Evolutionary conservation across 2,113 vertebrate genomes (phyloP).

Genomic region (Ciconia maguari): DNA sequence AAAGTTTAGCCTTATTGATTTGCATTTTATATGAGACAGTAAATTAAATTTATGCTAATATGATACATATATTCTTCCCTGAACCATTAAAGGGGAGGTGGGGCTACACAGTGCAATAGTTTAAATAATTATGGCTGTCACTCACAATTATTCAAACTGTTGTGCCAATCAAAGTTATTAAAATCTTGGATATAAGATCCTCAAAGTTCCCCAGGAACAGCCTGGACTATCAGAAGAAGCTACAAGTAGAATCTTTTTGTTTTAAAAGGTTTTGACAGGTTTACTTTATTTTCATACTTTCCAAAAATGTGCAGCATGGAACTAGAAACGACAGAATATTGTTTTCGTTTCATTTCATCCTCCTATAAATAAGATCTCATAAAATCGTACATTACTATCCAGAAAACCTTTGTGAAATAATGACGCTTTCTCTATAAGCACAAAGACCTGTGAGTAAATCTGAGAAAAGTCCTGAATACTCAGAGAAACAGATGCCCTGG

Average conservation of each 20-base stretch:
- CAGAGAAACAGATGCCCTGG: neutral
- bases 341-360: neutral
- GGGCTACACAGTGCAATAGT: neutral
- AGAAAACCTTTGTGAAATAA: neutral
- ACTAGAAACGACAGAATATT: neutral
- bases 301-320: neutral
- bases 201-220: neutral
- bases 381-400: neutral
- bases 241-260: neutral
- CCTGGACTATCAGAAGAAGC: neutral
- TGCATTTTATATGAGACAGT: constrained; percentile 38
- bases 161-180: neutral
- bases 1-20: constrained; percentile 41
- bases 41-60: constrained; percentile 47
- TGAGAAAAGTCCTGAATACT: neutral
- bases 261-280: neutral
- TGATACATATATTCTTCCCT: neutral
- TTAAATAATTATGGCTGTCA: constrained; percentile 33
- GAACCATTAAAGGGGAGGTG: constrained; percentile 7
- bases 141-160: neutral
- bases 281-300: neutral
- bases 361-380: neutral
- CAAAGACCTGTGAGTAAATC: neutral
- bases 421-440: neutral
- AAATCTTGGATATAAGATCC: neutral